Evolutionary conservation across 1,140 invertebrate species (phyloP).

Genomic region (Drosophila aff.): DNA sequence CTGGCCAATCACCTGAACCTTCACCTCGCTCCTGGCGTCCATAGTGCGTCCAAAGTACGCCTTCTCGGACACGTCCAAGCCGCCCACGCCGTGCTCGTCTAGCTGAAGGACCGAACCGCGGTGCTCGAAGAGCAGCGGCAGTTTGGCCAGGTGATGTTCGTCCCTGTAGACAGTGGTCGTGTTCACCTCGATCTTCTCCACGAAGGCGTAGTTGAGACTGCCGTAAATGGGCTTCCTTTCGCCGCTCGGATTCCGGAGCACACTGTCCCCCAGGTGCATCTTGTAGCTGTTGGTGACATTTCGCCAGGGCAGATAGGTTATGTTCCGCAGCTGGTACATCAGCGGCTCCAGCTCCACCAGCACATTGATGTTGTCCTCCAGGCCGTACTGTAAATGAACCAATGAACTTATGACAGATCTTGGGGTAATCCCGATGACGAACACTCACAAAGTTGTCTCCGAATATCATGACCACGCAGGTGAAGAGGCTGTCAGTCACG

Average conservation of each 20-base stretch:
- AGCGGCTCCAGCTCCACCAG: conserved; percentile 73
- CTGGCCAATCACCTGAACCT: conserved; percentile 74
- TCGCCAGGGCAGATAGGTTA: conserved; percentile 75
- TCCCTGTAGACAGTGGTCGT: conserved; percentile 50
- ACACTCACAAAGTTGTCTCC: conserved; percentile 81
- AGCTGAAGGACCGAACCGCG: conserved; percentile 68
- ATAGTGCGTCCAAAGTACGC: conserved; percentile 75
- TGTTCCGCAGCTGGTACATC: conserved; percentile 74
- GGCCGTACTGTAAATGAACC: conserved; percentile 50
- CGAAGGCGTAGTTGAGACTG: conserved; percentile 69
- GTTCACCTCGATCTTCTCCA: conserved; percentile 74
- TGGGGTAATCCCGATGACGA: neutral
- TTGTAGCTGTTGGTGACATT: conserved; percentile 77
- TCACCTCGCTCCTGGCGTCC: conserved; percentile 71
- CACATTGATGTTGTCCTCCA: conserved; percentile 78
- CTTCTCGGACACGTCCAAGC: conserved; percentile 67
- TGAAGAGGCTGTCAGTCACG: conserved; percentile 69
- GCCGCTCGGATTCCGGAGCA: conserved; percentile 65
- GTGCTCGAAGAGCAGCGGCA: conserved; percentile 76
- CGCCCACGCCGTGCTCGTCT: conserved; percentile 65
- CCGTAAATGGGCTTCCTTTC: conserved; percentile 78
- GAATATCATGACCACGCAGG: conserved; percentile 82
- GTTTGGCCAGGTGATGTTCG: conserved; percentile 26
- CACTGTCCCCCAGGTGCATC: conserved; percentile 59
- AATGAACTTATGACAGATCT: neutral